Percentiles rank a stretch among this genome's conserved stretches.
Evolutionary conservation across 2,797 vertebrate species (phyloP).

Genomic region (Podargus strigoides): DNA sequence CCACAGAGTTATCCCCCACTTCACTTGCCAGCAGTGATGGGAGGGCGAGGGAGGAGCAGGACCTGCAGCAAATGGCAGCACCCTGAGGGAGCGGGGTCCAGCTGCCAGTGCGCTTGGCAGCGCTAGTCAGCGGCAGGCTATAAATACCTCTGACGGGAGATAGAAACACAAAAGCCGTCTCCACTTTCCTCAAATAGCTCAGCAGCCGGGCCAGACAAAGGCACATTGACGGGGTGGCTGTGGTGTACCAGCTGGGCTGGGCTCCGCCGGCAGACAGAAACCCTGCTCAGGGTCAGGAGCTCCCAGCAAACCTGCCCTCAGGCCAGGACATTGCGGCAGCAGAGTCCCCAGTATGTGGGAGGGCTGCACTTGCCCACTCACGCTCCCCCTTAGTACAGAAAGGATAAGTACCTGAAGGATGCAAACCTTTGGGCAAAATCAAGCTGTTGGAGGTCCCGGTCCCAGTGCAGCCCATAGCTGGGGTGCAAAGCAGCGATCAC

Average conservation of each 20-base stretch:
- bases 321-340: background rate
- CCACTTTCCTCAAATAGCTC: conserved; percentile 51
- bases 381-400: rapidly evolving
- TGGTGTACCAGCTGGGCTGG: conserved; percentile 23
- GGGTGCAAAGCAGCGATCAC: rapidly evolving
- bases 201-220: conserved; percentile 7
- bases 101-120: conserved; percentile 10
- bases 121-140: background rate
- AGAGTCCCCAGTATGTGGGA: rapidly evolving
- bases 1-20: background rate
- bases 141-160: conserved; percentile 19
- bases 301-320: background rate
- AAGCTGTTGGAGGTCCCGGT: background rate
- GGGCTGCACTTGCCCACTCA: rapidly evolving
- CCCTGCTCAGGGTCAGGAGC: rapidly evolving
- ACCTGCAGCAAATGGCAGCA: rapidly evolving
- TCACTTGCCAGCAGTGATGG: background rate
- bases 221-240: background rate
- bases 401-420: background rate
- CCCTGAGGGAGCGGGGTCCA: background rate
- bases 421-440: background rate
- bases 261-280: background rate
- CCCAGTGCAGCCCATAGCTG: rapidly evolving
- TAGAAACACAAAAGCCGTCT: conserved; percentile 32
- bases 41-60: background rate